Percentiles rank a stretch among this genome's conserved stretches.
Evolutionary conservation across 2,797 vertebrate species (phyloP).

Genomic region (Propithecus perrieri): DNA sequence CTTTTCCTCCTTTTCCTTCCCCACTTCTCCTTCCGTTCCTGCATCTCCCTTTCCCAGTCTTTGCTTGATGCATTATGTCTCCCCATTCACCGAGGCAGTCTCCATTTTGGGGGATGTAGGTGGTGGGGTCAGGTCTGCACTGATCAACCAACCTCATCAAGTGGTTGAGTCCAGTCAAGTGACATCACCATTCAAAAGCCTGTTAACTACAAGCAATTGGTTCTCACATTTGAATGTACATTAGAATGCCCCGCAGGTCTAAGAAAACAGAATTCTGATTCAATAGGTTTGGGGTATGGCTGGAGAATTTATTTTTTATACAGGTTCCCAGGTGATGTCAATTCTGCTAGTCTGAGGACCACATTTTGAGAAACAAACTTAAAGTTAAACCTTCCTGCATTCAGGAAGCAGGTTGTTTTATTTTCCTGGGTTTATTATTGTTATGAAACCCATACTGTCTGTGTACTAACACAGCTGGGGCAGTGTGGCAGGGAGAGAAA

Average conservation of each 20-base stretch:
- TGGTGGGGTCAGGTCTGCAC: fast-evolving
- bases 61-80: not conserved
- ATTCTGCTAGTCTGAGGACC: not conserved
- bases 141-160: not conserved
- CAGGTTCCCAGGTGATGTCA: not conserved
- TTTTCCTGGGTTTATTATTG: not conserved
- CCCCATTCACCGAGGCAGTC: not conserved
- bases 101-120: not conserved
- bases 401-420: not conserved
- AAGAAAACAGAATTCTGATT: not conserved
- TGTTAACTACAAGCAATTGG: not conserved
- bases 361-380: not conserved
- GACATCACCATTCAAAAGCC: not conserved
- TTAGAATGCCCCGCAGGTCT: not conserved
- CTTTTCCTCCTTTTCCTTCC: not conserved
- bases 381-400: not conserved
- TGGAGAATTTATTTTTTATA: not conserved
- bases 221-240: not conserved
- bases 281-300: not conserved
- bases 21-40: not conserved
- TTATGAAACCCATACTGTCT: not conserved
- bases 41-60: not conserved
- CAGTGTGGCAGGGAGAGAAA: not conserved
- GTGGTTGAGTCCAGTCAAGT: not conserved
- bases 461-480: not conserved